Base-by-base conservation (phyloP, 2,797 vertebrate genomes). In the Helicolenus hilgendorfi region DNA sequence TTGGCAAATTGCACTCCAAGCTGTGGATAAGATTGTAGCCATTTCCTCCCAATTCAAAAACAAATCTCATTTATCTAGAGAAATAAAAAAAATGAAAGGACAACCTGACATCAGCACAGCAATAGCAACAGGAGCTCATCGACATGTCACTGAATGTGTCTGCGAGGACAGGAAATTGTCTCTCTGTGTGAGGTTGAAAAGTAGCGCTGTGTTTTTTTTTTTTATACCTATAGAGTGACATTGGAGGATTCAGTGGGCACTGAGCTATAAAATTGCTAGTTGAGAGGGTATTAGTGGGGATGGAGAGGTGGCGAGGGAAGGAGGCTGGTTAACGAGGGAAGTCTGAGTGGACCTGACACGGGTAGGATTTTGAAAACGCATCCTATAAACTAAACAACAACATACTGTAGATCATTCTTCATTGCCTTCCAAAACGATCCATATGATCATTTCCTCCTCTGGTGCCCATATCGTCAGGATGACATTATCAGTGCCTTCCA, bases 231-330 rank as follows among this genome's bases (percentile, higher is more conserved):
- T 79, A 69, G 67, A 90, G 78, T 91, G 86, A 94, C 89, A 82
- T 84, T 85, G 88, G 85, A 87, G 87, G 83, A 89, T 79, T 84
- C 83, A 65, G 88, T 36, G 15, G 79, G 81, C 85, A 70, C 83
- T 74, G 88, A 93, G 92, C 90, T 93, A 89, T 94, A 93, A 92
- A 95, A 95, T 92, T 94, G 89, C 84, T 55, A 53, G 85, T 90
- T 91, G 91, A 93, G 79, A 86, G 79, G 91, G 87, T 89, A 93
- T 93, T 92, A 92, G 85, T 38, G 69, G 11, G 76, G 86, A 84
- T 74, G 79, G 78, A 80, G 85, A 83, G 81, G 76, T 72, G 71
- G 35, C 45, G 84, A 74, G 38, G 70, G 75, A 77, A 75, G 84
- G 89, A 60, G 18, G 65, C 45, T 27, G 69, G 84, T 69, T 63